Percentiles rank a stretch among this genome's conserved stretches.
phyloP scores from a whole-genome alignment of 2,888 invertebrate species.

The Ophion costatus region DNA sequence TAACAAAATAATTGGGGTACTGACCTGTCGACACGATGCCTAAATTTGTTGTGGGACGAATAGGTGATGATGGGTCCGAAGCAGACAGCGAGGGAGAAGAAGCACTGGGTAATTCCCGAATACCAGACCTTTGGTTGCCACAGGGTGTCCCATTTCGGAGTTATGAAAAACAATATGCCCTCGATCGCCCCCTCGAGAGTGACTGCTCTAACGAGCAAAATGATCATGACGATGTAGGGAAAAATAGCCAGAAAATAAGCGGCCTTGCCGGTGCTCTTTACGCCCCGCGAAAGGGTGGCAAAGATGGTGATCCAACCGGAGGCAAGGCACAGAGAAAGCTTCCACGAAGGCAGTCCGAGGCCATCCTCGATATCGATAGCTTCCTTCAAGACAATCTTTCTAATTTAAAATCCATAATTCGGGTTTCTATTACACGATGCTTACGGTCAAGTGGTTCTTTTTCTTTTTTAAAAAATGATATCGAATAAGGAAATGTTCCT shows the following conservation, averaged over 20 bases:
- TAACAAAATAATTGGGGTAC: neutral
- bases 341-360: constrained; percentile 86
- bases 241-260: constrained; percentile 90
- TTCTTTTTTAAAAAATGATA: neutral
- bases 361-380: constrained; percentile 84
- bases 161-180: constrained; percentile 87
- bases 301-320: constrained; percentile 85
- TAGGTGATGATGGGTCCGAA: constrained; percentile 87
- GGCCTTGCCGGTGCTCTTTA: constrained; percentile 86
- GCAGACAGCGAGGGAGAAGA: constrained; percentile 87
- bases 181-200: constrained; percentile 86
- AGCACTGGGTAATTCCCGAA: constrained; percentile 87
- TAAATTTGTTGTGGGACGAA: constrained; percentile 86
- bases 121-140: constrained; percentile 87
- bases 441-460: neutral
- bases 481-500: neutral
- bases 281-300: constrained; percentile 85
- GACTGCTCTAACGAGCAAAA: constrained; percentile 86
- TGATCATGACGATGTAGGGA: constrained; percentile 87
- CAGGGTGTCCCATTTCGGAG: constrained; percentile 87
- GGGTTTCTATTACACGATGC: neutral
- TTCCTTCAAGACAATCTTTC: constrained; percentile 85
- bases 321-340: constrained; percentile 84
- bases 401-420: constrained; percentile 72
- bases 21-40: constrained; percentile 85